Evolutionary conservation across 2,888 invertebrate genomes (phyloP), one percentile per base, ranked within the genome.

Genomic region (Melitaea athalia): DNA sequence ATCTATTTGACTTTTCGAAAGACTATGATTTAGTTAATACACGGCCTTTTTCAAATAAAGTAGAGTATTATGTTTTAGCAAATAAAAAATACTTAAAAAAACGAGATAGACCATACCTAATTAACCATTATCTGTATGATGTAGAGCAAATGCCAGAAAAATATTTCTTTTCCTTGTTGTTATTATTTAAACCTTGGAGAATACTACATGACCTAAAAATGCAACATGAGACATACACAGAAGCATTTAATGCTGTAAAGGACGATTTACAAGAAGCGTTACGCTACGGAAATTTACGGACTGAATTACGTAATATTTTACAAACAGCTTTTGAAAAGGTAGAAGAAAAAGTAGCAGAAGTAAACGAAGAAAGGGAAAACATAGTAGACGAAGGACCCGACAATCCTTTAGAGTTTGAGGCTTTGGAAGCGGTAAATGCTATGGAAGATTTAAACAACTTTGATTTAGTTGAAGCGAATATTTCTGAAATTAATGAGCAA

Each of bases 71-170:
- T 52, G 62, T 12, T 42, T 42, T 72, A 65, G 66, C 59, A 31
- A 38, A 45, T 65, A 69, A 64, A 69, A 68, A 63, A 12, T 77
- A 55, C 55, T 52, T 78, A 24, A 78, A 74, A 72, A 78, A 74
- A 74, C 43, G 79, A 67, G 69, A 61, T 59, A 67, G 71, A 12
- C 72, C 77, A 52, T 78, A 77, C 73, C 68, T 80, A 7, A 77
- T 82, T 4, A 81, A 79, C 71, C 78, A 79, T 68, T 79, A 73
- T 53, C 67, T 67, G 31, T 77, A 74, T 66, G 77, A 79, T 43
- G 64, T 64, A 12, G 71, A 75, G 14, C 71, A 73, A 52, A 53
- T 76, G 57, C 78, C 79, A 63, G 79, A 80, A 70, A 77, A 79
- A 60, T 78, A 77, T 60, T 78, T 63, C 62, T 75, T 71, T 59